phyloP scores from a whole-genome alignment of 1,140 invertebrate genomes.

The Alviniconcha marisindica region DNA sequence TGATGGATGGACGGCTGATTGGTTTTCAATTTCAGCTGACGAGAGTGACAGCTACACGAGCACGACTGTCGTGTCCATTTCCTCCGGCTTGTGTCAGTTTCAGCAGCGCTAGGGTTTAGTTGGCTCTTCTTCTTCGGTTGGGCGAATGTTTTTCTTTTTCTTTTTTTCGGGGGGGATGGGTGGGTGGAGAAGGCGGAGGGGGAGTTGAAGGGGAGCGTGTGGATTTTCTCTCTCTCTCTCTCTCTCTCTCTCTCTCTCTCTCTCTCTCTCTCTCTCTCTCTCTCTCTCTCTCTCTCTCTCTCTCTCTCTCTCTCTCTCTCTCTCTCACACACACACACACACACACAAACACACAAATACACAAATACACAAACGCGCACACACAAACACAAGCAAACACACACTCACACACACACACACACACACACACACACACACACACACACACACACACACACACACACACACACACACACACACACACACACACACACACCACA shows the following conservation, averaged over 20 bases:
- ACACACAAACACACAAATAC: no score
- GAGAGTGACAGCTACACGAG: slow-evolving; percentile 7
- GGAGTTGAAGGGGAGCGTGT: neutral
- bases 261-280: neutral
- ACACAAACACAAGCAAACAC: no score
- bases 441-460: no score
- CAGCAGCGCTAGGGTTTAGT: neutral
- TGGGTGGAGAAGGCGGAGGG: neutral
- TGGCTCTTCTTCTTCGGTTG: neutral
- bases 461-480: no score
- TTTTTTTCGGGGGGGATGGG: neutral
- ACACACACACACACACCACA: no score
- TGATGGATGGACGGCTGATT: slow-evolving; percentile 17
- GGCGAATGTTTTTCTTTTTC: neutral
- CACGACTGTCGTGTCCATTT: slow-evolving; percentile 7
- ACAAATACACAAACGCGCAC: no score
- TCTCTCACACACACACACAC: neutral
- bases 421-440: no score
- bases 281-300: neutral
- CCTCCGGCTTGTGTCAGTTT: slow-evolving; percentile 13
- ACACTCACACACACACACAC: no score
- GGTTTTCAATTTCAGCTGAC: slow-evolving; percentile 32
- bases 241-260: slow-evolving; percentile 5
- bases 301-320: neutral
- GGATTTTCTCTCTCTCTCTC: neutral